These are phyloP conservation scores for Drosophila eohydei DNA, from an alignment of 2,888 invertebrate species.

Conservation along the genomic window DNA sequence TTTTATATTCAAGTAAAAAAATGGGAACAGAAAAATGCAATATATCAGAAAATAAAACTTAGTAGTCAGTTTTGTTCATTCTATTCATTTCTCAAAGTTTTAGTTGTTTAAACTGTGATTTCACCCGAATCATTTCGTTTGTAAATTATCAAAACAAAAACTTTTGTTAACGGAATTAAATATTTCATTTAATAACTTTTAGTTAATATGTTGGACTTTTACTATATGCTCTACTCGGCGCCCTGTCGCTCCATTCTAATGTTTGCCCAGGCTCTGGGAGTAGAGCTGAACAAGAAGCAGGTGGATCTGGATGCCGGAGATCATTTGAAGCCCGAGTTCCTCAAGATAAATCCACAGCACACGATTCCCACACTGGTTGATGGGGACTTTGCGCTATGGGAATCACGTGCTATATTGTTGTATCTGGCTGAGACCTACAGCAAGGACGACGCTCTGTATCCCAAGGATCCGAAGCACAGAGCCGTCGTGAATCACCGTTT, in stretches of 20 bases:
- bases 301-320: slow-evolving; percentile 87
- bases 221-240: slow-evolving; percentile 84
- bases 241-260: slow-evolving; percentile 88
- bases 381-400: slow-evolving; percentile 91
- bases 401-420: slow-evolving; percentile 92
- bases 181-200: not conserved
- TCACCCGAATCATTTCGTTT: not conserved
- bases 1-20: too few species aligned
- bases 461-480: slow-evolving; percentile 90
- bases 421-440: slow-evolving; percentile 93
- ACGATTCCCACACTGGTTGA: slow-evolving; percentile 93
- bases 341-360: slow-evolving; percentile 93
- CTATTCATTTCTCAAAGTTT: too few species aligned
- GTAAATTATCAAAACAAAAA: not conserved
- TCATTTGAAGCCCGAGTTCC: slow-evolving; percentile 88
- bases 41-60: not conserved
- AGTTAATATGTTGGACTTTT: slow-evolving; percentile 52
- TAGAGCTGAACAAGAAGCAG: slow-evolving; percentile 88
- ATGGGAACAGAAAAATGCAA: not conserved
- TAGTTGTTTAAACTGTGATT: not conserved
- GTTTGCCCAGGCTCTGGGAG: slow-evolving; percentile 87
- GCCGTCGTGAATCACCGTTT: slow-evolving; percentile 91
- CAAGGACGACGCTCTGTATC: slow-evolving; percentile 90
- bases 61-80: not conserved
- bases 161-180: too few species aligned